These are phyloP conservation scores for Molorchus minor DNA, from an alignment of 2,888 invertebrate species.

Conservation along the genomic window DNA sequence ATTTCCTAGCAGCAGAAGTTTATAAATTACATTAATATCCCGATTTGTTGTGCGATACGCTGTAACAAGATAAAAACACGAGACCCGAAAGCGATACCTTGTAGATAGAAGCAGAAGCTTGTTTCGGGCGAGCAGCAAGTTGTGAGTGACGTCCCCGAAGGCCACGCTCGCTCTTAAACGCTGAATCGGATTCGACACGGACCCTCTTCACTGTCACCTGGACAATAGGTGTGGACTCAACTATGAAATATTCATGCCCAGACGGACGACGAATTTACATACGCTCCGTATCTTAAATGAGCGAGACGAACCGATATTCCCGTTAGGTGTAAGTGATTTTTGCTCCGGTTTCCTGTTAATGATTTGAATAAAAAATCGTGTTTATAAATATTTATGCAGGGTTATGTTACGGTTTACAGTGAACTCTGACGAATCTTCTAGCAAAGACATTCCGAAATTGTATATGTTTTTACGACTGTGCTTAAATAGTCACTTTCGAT, in stretches of 20 bases:
- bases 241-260: slow-evolving; percentile 59
- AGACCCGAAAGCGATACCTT: slow-evolving; percentile 12
- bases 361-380: too few relatives aligned
- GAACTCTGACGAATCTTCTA: too few relatives aligned
- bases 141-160: slow-evolving; percentile 41
- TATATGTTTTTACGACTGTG: too few relatives aligned
- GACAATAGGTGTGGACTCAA: slow-evolving; percentile 60
- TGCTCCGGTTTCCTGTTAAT: too few relatives aligned
- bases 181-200: slow-evolving; percentile 54
- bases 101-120: slow-evolving; percentile 31
- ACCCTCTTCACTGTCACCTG: slow-evolving; percentile 59
- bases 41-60: neutral
- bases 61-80: slow-evolving; percentile 10
- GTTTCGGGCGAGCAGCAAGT: slow-evolving; percentile 24
- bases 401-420: too few relatives aligned
- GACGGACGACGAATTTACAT: slow-evolving; percentile 33
- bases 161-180: slow-evolving; percentile 39
- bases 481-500: too few relatives aligned
- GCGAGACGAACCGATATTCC: slow-evolving; percentile 9
- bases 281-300: slow-evolving; percentile 15
- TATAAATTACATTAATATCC: slow-evolving; percentile 1
- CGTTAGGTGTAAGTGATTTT: slow-evolving; percentile 16
- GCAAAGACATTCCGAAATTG: too few relatives aligned
- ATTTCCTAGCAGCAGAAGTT: neutral
- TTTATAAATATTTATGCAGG: too few relatives aligned